Conservation (phyloP, 2,888 invertebrate genomes). For the Amphipyra berbera region DNA sequence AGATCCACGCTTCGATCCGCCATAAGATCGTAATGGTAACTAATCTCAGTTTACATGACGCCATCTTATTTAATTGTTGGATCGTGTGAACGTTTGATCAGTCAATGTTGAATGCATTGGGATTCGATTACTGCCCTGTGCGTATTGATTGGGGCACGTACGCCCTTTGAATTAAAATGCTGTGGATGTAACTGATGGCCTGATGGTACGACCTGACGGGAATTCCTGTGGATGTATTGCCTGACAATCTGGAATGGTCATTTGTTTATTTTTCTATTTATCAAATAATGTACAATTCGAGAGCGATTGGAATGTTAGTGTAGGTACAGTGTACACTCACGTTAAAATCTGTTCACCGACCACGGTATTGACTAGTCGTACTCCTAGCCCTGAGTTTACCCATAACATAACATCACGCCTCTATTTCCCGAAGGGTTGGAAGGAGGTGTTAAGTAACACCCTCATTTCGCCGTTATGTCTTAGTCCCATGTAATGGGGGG, state of each 20-base stretch:
- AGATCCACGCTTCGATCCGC: constrained; percentile 39
- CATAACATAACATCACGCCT: no score
- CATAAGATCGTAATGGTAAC: constrained; percentile 33
- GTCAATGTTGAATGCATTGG: constrained; percentile 46
- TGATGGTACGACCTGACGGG: constrained; percentile 25
- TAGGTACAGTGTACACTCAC: no score
- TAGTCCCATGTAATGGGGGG: no score
- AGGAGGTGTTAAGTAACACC: no score
- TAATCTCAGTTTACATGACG: constrained; percentile 47
- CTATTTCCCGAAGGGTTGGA: no score
- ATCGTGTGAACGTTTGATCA: constrained; percentile 56
- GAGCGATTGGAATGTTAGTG: no score
- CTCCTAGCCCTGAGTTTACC: no score
- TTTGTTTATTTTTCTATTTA: not conserved
- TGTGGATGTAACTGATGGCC: constrained; percentile 41
- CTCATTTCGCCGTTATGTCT: no score
- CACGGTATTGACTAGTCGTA: no score
- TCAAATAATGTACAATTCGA: no score
- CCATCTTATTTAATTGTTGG: constrained; percentile 52
- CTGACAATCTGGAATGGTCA: constrained; percentile 5
- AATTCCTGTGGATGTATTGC: constrained; percentile 16
- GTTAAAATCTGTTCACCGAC: no score
- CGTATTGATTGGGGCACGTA: constrained; percentile 50
- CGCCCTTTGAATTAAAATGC: constrained; percentile 51
- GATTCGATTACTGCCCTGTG: constrained; percentile 52